Percentiles rank a stretch among this genome's conserved stretches.
Conservation (phyloP, 2,888 invertebrate genomes). For the Drosophila antonietae region DNA sequence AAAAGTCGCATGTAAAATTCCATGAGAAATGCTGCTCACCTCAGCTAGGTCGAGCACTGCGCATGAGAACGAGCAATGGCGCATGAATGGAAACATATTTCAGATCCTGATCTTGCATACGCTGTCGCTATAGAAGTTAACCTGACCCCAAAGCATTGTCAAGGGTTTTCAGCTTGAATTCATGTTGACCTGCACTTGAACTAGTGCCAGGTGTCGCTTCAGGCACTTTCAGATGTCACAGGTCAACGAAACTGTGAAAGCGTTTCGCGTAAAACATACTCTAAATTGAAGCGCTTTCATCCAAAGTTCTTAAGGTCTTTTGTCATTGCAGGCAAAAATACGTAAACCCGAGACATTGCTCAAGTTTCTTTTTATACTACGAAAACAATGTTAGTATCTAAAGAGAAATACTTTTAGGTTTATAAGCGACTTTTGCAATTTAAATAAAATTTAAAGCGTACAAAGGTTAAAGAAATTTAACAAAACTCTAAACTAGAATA, state of each 20-base stretch:
- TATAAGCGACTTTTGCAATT: neutral
- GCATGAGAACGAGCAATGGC: neutral
- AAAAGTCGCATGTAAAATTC: conserved; percentile 39
- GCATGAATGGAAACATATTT: neutral
- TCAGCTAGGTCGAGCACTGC: conserved; percentile 16
- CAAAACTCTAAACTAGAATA: neutral
- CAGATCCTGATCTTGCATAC: neutral
- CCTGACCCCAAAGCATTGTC: neutral
- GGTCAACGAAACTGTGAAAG: neutral
- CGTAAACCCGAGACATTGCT: neutral
- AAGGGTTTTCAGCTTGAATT: neutral
- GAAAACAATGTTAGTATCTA: neutral
- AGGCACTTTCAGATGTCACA: neutral
- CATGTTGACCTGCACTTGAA: neutral
- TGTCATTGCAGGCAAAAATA: neutral
- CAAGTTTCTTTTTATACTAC: neutral
- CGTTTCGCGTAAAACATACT: neutral
- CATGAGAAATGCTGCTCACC: conserved; percentile 30
- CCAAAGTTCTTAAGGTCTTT: neutral
- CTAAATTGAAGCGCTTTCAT: neutral
- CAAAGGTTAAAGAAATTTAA: neutral
- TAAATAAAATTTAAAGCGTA: neutral
- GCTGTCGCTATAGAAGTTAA: too few relatives aligned
- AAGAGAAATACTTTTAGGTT: neutral
- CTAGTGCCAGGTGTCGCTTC: neutral